Base-by-base conservation (phyloP, 2,888 invertebrate species). In the Catocala nupta region DNA sequence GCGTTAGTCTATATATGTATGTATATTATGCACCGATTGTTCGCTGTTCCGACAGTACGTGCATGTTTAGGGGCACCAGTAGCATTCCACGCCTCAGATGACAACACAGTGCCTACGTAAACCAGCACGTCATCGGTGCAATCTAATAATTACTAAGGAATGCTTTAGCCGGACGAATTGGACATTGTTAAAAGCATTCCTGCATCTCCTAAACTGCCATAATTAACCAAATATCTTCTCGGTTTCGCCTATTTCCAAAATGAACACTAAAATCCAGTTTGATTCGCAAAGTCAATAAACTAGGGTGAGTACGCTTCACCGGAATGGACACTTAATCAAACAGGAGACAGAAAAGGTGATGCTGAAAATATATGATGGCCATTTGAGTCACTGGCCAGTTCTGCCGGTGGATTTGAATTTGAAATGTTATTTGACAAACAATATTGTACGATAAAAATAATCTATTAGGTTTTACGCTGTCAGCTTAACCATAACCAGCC, bases 221-320 rank as follows among this genome's bases (percentile, higher is more conserved):
- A 70, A 73, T 66, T 66, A 73, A 73, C 60, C 60, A 61, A 66
- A 66, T 69, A 60, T 58, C 71, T 69, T 53, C 59, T 47, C 48
- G 44, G 59, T 57, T 59, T 44, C 54, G 49, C 44, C 16, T 59
- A 63, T 55, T 63, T 61, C 61, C 25, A 45, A 47, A 13, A 55
- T 55, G 36, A 12, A 57, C 51, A 57, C 51, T 55, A 9, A 42
- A 55, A 11, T 57, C 39, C n/a, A 5, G 5, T 42, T 55, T 47
- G 39, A 59, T 63, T 56, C 57, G n/a, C 48, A 59, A 74, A 74
- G 48, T 61, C 60, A 74, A 72, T 61, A 70, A 65, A 45, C 36
- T n/a, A 48, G 66, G 63, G 45, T 33, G 9, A 50, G 33, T 36
- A 52, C 25, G 44, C 54, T 63, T 44, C 39, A n/a, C 57, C 8